phyloP scores from a whole-genome alignment of 2,888 invertebrate genomes.

The Parnassius smintheus region DNA sequence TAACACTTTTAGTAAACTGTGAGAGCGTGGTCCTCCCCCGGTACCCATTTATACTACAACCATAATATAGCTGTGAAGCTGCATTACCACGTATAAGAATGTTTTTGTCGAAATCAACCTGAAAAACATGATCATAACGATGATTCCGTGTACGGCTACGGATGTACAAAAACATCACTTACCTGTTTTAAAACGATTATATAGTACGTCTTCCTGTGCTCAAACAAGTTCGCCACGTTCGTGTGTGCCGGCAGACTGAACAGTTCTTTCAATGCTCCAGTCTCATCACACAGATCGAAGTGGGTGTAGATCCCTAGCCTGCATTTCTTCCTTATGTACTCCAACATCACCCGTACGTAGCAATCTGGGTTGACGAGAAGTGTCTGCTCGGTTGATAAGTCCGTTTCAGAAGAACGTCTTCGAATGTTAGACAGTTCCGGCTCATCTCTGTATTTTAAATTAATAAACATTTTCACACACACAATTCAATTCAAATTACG shows the following conservation, averaged over 20 bases:
- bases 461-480: slow-evolving; percentile 54
- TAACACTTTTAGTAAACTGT: no score
- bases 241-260: slow-evolving; percentile 55
- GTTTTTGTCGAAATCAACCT: no score
- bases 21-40: no score
- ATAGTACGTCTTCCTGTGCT: slow-evolving; percentile 61
- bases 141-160: no score
- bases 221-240: slow-evolving; percentile 55
- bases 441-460: slow-evolving; percentile 56
- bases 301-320: slow-evolving; percentile 53
- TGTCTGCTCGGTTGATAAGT: slow-evolving; percentile 53
- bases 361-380: slow-evolving; percentile 66
- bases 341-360: slow-evolving; percentile 64
- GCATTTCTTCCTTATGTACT: slow-evolving; percentile 66
- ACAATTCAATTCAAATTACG: not conserved
- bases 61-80: no score
- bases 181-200: slow-evolving; percentile 58
- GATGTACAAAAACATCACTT: not conserved
- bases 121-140: no score
- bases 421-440: slow-evolving; percentile 53
- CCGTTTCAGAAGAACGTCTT: slow-evolving; percentile 40
- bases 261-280: slow-evolving; percentile 49
- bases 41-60: no score
- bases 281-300: slow-evolving; percentile 64
- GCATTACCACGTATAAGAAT: no score